Base-by-base conservation (phyloP, 2,888 invertebrate genomes). In the Nesidiocoris tenuis region DNA sequence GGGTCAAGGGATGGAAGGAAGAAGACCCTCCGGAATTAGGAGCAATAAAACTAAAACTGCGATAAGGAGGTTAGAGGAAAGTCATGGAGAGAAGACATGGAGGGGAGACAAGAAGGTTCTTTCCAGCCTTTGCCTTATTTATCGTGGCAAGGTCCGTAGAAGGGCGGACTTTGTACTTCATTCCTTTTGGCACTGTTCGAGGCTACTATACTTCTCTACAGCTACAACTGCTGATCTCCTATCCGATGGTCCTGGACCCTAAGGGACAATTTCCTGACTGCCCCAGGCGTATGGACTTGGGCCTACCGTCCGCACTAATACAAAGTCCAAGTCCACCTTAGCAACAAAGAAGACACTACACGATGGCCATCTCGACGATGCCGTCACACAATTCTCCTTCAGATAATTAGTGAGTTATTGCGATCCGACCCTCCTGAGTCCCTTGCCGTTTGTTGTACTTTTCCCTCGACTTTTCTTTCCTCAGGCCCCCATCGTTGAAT, bases 161-260 rank as follows among this genome's bases (percentile, higher is more conserved):
- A 74, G 74, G 63, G 39, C 61, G 75, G 76, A 63, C 77, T 71
- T 61, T 78, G 64, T 66, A 78, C 76, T 68, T 70, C 77, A 63
- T 77, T 77, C 57, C 75, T 68, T 64, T 64, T 74, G 63, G 64
- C 64, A 63, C 25, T 18, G 56, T 25, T 55, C 55, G 5, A 55
- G 23, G 16, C 56, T 21, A 61, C 19, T 21, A 39, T 22, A 55
- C 67, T 54, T 55, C 64, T 23, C 23, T 18, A 18, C 61, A 5
- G 19, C 59, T 18, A 17, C 19, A 7, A 7, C 59, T 59, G 19
- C 16, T 19, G 12, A 55, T 18, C 59, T 59, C 59, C 7, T 18
- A 7, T 17, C 19, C 61, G n/a, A 21, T 22, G 16, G 19, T 61
- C 61, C 19, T 61, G 12, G 21, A 22, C 74, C 74, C 64, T 23